phyloP scores from a whole-genome alignment of 2,888 invertebrate genomes.

The Macropis europaea region DNA sequence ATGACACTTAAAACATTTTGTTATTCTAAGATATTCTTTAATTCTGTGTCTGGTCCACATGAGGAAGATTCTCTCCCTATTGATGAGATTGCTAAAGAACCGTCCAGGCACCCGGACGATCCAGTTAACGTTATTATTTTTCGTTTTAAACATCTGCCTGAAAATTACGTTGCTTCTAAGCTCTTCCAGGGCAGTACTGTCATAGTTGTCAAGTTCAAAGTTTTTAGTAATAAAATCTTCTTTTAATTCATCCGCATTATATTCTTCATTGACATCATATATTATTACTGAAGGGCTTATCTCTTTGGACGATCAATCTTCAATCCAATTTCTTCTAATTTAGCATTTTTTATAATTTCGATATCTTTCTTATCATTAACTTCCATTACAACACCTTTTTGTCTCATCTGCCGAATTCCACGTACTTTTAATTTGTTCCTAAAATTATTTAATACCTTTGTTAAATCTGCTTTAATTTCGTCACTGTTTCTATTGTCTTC shows the following conservation, averaged over 20 bases:
- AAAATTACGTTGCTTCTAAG: not conserved
- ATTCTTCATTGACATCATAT: not conserved
- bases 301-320: not conserved
- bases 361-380: not conserved
- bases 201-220: not conserved
- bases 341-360: no score
- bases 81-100: not conserved
- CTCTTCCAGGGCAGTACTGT: not conserved
- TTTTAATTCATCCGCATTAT: not conserved
- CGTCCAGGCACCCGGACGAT: not conserved
- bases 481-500: not conserved
- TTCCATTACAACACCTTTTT: not conserved
- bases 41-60: not conserved
- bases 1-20: not conserved
- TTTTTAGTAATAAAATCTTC: not conserved
- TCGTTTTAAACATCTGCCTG: not conserved
- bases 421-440: not conserved
- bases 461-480: not conserved
- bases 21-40: not conserved
- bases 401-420: not conserved
- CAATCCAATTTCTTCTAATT: not conserved
- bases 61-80: not conserved
- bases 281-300: not conserved
- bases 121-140: no score
- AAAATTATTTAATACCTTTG: not conserved